phyloP scores from a whole-genome alignment of 2,113 vertebrate genomes.

The Narcine bancroftii region DNA sequence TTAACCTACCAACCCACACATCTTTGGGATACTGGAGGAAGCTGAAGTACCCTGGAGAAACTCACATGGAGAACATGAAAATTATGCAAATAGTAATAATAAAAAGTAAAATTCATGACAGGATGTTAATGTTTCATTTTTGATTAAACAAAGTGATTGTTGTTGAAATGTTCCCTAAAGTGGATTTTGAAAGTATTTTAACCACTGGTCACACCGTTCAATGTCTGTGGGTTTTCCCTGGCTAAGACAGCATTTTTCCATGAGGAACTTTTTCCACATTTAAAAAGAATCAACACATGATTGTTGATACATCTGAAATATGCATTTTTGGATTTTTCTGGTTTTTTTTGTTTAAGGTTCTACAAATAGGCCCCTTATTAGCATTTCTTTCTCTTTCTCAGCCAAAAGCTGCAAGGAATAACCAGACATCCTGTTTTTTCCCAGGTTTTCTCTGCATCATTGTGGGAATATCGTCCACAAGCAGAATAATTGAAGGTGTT shows the following conservation, averaged over 20 bases:
- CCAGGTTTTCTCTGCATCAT: not conserved
- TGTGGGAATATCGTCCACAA: not conserved
- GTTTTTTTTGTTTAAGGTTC: not conserved
- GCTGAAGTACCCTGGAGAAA: no score
- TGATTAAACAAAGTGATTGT: not conserved
- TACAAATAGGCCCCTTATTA: conserved; percentile 4
- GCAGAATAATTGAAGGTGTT: not conserved
- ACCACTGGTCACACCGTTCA: conserved; percentile 6
- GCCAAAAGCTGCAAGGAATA: not conserved
- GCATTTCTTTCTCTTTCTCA: not conserved
- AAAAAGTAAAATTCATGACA: not conserved
- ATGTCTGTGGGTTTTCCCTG: conserved; percentile 28
- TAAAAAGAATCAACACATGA: conserved; percentile 26
- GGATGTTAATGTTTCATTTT: conserved; percentile 1
- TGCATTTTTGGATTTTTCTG: not conserved
- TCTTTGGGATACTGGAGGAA: no score
- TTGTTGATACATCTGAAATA: not conserved
- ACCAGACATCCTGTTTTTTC: no score
- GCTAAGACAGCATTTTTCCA: conserved; percentile 34
- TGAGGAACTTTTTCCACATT: conserved; percentile 27
- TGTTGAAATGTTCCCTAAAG: conserved; percentile 1
- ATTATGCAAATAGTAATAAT: not conserved
- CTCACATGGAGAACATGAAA: no score
- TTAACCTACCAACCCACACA: no score
- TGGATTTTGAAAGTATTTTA: not conserved